These are phyloP conservation scores for Lepidonotus clava DNA, from an alignment of 2,888 invertebrate genomes.

Conservation along the genomic window DNA sequence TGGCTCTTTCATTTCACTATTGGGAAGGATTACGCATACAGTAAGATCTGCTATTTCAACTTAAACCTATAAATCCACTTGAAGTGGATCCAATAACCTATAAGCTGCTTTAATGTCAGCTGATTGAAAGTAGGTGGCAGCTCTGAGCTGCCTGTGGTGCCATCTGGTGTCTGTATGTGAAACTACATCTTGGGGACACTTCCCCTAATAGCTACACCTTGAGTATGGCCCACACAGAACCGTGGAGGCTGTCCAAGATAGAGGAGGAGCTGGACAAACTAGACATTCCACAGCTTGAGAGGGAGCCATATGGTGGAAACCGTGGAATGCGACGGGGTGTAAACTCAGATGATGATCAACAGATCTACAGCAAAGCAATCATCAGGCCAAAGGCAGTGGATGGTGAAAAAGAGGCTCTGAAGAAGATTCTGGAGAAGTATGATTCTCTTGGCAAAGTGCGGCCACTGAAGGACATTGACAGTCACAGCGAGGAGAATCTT, in stretches of 20 bases:
- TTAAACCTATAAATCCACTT: too few species aligned
- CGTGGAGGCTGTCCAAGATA: constrained; percentile 65
- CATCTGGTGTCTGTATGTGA: too few species aligned
- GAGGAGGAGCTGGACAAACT: constrained; percentile 66
- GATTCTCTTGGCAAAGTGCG: constrained; percentile 71
- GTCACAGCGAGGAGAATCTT: constrained; percentile 20
- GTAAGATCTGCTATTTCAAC: too few species aligned
- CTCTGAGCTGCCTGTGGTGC: too few species aligned
- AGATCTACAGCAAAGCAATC: constrained; percentile 61
- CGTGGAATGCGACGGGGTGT: background rate
- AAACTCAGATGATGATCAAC: constrained; percentile 28
- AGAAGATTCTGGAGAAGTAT: constrained; percentile 75
- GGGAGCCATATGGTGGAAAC: constrained; percentile 13
- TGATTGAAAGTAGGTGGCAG: too few species aligned
- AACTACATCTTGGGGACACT: too few species aligned
- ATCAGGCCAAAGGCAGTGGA: constrained; percentile 42
- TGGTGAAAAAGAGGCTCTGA: constrained; percentile 61
- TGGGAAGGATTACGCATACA: too few species aligned
- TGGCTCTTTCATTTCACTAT: too few species aligned
- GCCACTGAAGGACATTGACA: constrained; percentile 14
- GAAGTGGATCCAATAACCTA: too few species aligned
- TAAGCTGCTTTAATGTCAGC: too few species aligned
- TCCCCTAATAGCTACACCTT: too few species aligned
- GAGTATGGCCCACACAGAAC: constrained; percentile 56
- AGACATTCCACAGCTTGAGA: constrained; percentile 49